These are phyloP conservation scores for Pyrrhosoma nymphula DNA, from an alignment of 2,888 invertebrate species.

Conservation along the genomic window DNA sequence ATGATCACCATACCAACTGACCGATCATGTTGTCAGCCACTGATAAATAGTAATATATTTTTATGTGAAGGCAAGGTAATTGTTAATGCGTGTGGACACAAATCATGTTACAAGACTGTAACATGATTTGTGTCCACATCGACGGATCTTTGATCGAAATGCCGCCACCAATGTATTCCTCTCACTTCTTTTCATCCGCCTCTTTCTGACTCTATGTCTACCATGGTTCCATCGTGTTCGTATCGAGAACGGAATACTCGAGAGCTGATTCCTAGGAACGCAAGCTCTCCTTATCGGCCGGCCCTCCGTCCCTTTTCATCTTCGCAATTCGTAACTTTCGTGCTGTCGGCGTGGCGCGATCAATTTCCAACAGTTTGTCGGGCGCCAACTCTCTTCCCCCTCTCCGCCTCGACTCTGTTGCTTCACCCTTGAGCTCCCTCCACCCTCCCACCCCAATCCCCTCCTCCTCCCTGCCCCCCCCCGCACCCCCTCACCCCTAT, in stretches of 20 bases:
- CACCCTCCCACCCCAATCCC: background rate
- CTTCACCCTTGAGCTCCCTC: too few species aligned
- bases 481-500: background rate
- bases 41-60: too few species aligned
- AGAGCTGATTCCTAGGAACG: background rate
- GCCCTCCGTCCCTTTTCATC: background rate
- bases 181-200: too few species aligned
- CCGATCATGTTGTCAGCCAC: too few species aligned
- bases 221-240: background rate
- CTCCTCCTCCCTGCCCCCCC: background rate
- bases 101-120: too few species aligned
- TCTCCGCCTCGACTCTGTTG: background rate
- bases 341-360: slow-evolving; percentile 2
- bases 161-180: too few species aligned
- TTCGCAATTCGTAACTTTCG: background rate
- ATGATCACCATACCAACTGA: too few species aligned
- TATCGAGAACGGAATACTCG: background rate
- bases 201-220: too few species aligned
- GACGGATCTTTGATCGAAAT: too few species aligned
- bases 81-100: too few species aligned
- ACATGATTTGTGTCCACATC: too few species aligned
- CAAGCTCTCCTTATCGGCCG: background rate
- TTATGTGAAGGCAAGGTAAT: too few species aligned
- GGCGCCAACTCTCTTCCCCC: background rate
- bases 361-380: background rate